These are phyloP conservation scores for Baryphthengus martii DNA, from an alignment of 2,113 vertebrate genomes.

Conservation along the genomic window DNA sequence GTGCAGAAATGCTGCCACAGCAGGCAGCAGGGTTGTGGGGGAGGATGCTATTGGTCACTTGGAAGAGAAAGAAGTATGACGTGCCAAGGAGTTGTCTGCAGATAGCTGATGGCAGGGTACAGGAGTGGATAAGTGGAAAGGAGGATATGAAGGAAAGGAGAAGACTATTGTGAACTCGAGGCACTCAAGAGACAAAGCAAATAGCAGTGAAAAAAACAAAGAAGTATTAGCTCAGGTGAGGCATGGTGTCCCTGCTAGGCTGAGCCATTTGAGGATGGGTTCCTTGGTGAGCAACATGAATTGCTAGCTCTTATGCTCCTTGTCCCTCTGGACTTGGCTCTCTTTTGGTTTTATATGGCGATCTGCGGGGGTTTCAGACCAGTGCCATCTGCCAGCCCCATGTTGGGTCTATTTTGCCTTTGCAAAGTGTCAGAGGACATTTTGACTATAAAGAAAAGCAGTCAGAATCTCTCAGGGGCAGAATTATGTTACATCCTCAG, in stretches of 20 bases:
- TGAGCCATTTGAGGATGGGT: accelerated
- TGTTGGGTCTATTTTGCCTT: neutral
- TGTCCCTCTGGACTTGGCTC: neutral
- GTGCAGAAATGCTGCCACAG: constrained; percentile 3
- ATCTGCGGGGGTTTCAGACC: neutral
- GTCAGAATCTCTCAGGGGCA: neutral
- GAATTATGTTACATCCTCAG: neutral
- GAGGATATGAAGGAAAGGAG: neutral
- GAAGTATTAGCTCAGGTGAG: neutral
- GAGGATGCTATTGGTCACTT: neutral
- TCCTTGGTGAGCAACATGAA: neutral
- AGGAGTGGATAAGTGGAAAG: neutral
- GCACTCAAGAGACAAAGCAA: neutral
- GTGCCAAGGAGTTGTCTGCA: neutral
- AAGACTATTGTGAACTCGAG: neutral
- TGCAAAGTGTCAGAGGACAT: neutral
- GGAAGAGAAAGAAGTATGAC: neutral
- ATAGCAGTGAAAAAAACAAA: neutral
- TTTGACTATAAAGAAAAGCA: neutral
- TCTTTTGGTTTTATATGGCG: neutral
- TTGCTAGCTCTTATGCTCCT: neutral
- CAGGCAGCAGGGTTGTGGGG: neutral
- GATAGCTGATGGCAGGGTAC: neutral
- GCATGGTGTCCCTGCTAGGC: neutral
- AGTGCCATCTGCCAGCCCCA: neutral